Conservation (phyloP, 2,113 vertebrate genomes). For the Peromyscus leucopus region DNA sequence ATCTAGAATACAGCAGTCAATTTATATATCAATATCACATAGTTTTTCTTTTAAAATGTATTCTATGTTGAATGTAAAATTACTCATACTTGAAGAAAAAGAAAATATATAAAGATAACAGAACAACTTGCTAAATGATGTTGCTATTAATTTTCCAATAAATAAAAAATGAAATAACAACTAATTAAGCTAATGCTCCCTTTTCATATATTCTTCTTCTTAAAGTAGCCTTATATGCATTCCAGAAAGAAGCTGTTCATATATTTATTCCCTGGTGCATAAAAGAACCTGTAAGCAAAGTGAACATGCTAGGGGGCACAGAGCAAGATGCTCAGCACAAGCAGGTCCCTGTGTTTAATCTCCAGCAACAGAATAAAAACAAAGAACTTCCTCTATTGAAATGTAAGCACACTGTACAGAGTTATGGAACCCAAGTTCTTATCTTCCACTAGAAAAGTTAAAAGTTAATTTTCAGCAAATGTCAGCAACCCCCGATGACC, state of each 20-base stretch:
- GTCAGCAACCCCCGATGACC: neutral
- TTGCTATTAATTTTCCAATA: constrained; percentile 17
- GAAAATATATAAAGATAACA: constrained; percentile 1
- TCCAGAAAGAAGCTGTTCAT: constrained; percentile 19
- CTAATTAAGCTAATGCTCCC: neutral
- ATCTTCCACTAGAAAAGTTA: neutral
- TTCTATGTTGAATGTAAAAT: neutral
- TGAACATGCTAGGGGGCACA: neutral
- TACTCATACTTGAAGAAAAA: neutral
- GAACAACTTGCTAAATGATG: neutral
- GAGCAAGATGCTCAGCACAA: neutral
- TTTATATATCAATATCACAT: neutral
- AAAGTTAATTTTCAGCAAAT: neutral
- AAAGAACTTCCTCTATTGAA: neutral
- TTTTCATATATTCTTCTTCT: neutral
- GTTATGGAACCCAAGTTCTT: neutral
- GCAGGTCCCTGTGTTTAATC: neutral
- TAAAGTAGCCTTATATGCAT: neutral
- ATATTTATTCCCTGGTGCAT: neutral
- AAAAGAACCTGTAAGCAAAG: constrained; percentile 3
- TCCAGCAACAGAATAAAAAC: neutral
- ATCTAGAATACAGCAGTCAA: neutral
- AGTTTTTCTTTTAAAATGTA: too few relatives aligned
- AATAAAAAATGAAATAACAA: constrained; percentile 19
- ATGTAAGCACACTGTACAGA: neutral